Evolutionary conservation across 2,888 invertebrate species (phyloP), one percentile per base, ranked within the genome.

Genomic region (Dendrolimus pini): DNA sequence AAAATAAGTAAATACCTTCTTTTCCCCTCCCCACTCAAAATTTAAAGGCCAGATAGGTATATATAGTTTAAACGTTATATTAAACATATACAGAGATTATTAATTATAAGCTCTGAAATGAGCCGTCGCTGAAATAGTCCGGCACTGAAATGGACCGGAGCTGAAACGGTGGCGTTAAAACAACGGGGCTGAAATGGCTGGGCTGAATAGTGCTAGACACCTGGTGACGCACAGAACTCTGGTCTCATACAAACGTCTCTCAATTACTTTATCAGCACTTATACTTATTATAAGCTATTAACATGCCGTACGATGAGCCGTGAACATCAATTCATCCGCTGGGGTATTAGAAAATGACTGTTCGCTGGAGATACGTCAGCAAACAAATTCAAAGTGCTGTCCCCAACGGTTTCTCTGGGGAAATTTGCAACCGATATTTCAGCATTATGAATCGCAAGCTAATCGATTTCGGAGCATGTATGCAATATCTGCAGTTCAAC

Each of bases 341-440:
- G 47, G 8, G 47, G 47, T 12, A 47, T 47, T 47, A 47, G 47
- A 12, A 47, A 47, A 47, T 47, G 58, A 58, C 59, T 60, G 57
- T 58, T 59, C 56, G 52, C 41, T 42, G 53, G n/a, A 60, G 57
- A 62, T 68, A 65, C 62, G 61, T 57, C 55, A 55, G 57, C 60
- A 65, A 68, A 67, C 65, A 64, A 69, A 67, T 70, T 70, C 65
- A 63, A 59, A 69, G 64, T 67, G 66, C 69, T 67, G 61, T 61
- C 59, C 62, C 59, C 58, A 55, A 56, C 58, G 47, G 30, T 53
- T 55, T 47, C 60, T 75, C 70, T 76, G 3, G 41, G 79, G 80
- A 79, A 80, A 80, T 79, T 80, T 72, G 66, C 64, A 65, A 66
- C 63, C 66, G 69, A 74, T 74, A 75, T 76, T 74, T 75, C 68